phyloP scores from a whole-genome alignment of 1,140 invertebrate species.

The Archivesica marissinica region DNA sequence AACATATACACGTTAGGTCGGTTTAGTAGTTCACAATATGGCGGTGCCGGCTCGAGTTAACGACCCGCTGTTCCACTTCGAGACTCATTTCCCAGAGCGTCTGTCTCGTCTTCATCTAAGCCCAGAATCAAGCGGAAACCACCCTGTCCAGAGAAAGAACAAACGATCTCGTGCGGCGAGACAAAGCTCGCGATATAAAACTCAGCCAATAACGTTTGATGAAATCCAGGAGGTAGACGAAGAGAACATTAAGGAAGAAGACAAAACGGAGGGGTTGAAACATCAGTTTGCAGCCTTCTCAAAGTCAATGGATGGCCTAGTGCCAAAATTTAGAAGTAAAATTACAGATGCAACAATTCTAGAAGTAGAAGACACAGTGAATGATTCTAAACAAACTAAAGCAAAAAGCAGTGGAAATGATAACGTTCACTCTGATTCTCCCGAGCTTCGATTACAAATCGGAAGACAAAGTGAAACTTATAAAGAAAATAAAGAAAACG shows the following conservation, averaged over 20 bases:
- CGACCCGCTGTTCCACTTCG: conserved; percentile 85
- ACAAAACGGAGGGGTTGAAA: conserved; percentile 70
- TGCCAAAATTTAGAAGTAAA: conserved; percentile 78
- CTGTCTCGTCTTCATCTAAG: conserved; percentile 86
- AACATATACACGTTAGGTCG: too few relatives aligned
- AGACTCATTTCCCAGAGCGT: conserved; percentile 89
- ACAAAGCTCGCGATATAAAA: conserved; percentile 86
- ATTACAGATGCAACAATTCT: conserved; percentile 43
- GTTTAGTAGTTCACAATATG: conserved; percentile 40
- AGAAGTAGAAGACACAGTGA: conserved; percentile 33
- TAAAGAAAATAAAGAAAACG: conserved; percentile 67
- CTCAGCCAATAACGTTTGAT: conserved; percentile 90
- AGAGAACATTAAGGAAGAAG: conserved; percentile 73
- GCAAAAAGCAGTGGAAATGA: conserved; percentile 22
- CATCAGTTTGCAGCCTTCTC: conserved; percentile 80
- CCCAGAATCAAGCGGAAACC: conserved; percentile 66
- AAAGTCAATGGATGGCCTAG: conserved; percentile 86
- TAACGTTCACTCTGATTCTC: conserved; percentile 40
- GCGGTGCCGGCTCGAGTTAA: conserved; percentile 67
- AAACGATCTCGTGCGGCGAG: conserved; percentile 66
- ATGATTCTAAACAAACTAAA: conserved; percentile 27
- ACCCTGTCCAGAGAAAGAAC: conserved; percentile 67
- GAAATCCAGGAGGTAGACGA: conserved; percentile 88
- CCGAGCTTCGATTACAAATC: conserved; percentile 44
- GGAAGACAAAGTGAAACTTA: conserved; percentile 28